A percentile compares a stretch with the other conserved stretches of the same genome.
Conservation (phyloP, 2,113 vertebrate genomes). For the Hippocampus abdominalis region DNA sequence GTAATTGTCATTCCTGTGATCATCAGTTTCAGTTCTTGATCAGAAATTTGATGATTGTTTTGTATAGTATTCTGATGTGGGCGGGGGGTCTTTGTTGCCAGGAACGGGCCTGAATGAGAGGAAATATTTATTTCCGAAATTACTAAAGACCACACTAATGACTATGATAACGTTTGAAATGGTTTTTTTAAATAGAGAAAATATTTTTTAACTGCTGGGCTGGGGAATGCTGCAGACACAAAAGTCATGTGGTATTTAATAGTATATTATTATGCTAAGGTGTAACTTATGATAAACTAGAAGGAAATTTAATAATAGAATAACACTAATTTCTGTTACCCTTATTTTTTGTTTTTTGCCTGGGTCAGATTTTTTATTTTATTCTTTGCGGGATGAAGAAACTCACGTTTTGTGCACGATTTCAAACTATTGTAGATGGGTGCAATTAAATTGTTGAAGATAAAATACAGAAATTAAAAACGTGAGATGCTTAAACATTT, state of each 20-base stretch:
- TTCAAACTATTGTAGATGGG: slow-evolving; percentile 80
- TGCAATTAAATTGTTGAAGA: slow-evolving; percentile 77
- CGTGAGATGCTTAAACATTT: slow-evolving; percentile 71
- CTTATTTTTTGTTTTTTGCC: slow-evolving; percentile 64
- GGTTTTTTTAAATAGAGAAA: slow-evolving; percentile 81
- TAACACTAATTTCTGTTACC: slow-evolving; percentile 78
- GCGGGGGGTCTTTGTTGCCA: slow-evolving; percentile 48
- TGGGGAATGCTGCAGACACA: slow-evolving; percentile 68
- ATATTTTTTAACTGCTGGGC: slow-evolving; percentile 79
- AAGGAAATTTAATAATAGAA: slow-evolving; percentile 66
- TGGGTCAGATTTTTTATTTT: slow-evolving; percentile 78
- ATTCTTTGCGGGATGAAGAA: slow-evolving; percentile 79
- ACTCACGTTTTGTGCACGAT: slow-evolving; percentile 80
- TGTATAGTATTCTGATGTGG: slow-evolving; percentile 59
- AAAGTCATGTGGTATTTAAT: slow-evolving; percentile 66
- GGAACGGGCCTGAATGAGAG: slow-evolving; percentile 48
- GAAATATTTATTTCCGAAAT: slow-evolving; percentile 66
- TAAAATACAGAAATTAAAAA: slow-evolving; percentile 77
- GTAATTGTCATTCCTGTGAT: slow-evolving; percentile 72
- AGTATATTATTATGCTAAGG: slow-evolving; percentile 69
- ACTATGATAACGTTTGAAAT: slow-evolving; percentile 67
- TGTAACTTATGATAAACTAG: slow-evolving; percentile 72
- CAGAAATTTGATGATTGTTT: slow-evolving; percentile 60
- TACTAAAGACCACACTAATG: slow-evolving; percentile 61
- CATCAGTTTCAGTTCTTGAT: slow-evolving; percentile 64